phyloP scores from a whole-genome alignment of 2,113 vertebrate species.

The Caretta caretta region DNA sequence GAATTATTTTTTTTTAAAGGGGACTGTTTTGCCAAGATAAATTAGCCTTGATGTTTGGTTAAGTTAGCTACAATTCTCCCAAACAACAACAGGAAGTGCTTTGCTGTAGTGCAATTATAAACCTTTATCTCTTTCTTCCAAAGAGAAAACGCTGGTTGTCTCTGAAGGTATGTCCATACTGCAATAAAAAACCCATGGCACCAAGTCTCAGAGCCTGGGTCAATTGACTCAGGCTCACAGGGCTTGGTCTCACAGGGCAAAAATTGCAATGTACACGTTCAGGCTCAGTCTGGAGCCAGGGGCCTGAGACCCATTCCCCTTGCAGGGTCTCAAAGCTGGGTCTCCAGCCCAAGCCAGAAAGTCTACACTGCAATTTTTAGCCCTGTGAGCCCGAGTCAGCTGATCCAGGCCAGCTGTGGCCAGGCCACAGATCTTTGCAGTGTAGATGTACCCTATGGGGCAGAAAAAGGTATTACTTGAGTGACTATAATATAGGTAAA shows the following conservation, averaged over 20 bases:
- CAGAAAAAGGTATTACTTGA: neutral
- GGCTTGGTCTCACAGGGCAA: neutral
- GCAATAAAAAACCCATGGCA: neutral
- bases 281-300: neutral
- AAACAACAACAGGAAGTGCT: neutral
- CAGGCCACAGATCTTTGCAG: neutral
- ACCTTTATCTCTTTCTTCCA: neutral
- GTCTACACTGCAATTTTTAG: neutral
- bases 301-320: neutral
- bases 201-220: neutral
- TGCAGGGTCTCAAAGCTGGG: neutral
- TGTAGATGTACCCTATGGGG: neutral
- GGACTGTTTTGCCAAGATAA: neutral
- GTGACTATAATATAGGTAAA: neutral
- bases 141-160: neutral
- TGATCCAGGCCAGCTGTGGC: neutral
- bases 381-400: neutral
- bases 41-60: neutral
- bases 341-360: no score
- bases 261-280: neutral
- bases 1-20: neutral
- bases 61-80: neutral
- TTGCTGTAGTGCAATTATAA: neutral
- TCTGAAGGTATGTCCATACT: neutral
- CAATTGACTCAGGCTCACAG: neutral